Conservation (phyloP, 2,888 invertebrate genomes). For the Ectemnius continuus region DNA sequence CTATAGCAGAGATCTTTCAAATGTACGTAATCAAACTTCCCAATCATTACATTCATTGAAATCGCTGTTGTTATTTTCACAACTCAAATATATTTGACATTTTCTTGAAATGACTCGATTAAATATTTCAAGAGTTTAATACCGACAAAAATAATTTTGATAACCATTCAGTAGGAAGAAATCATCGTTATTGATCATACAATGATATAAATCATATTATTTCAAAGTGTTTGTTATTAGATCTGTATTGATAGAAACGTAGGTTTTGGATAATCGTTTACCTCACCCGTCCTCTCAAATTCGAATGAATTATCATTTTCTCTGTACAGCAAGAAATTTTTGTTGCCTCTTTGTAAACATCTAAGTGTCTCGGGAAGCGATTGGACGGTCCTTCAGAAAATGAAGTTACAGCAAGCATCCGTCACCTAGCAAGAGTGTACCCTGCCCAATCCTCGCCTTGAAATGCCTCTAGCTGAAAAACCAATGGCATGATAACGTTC, state of each 20-base stretch:
- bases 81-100: not conserved
- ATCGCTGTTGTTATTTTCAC: no score
- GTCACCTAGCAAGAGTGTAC: slow-evolving; percentile 25
- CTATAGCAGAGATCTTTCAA: no score
- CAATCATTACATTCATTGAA: no score
- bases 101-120: not conserved
- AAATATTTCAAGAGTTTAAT: not conserved
- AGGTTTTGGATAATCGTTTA: not conserved
- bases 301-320: slow-evolving; percentile 8
- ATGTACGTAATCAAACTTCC: no score
- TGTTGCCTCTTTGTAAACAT: not conserved
- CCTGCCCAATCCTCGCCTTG: slow-evolving; percentile 34
- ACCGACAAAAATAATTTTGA: not conserved
- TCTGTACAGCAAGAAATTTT: not conserved
- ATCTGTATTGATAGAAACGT: not conserved
- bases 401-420: slow-evolving; percentile 26
- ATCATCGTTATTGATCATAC: no score
- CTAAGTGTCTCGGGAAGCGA: not conserved
- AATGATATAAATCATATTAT: not conserved
- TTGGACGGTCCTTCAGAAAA: slow-evolving; percentile 7
- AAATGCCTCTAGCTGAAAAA: slow-evolving; percentile 30
- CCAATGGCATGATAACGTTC: slow-evolving; percentile 40
- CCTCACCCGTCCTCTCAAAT: not conserved
- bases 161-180: not conserved
- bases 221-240: not conserved